phyloP scores from a whole-genome alignment of 2,888 invertebrate species.

The Nomada flava region DNA sequence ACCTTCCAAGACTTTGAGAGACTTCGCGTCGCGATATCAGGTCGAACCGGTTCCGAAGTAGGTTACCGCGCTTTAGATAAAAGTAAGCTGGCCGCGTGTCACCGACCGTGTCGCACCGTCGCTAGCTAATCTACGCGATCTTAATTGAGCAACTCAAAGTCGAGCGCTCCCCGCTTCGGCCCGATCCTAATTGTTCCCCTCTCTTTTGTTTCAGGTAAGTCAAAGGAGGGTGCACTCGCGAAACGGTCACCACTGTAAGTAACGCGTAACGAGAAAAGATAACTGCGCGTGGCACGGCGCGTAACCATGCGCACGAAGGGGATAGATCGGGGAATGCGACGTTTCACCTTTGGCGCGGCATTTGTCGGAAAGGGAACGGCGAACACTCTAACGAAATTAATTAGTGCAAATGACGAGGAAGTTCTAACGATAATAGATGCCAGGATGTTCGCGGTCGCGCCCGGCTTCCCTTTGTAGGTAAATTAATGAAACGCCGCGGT shows the following conservation, averaged over 20 bases:
- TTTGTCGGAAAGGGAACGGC: neutral
- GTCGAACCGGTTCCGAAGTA: neutral
- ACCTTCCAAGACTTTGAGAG: too few relatives aligned
- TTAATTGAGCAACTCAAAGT: neutral
- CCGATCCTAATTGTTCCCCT: neutral
- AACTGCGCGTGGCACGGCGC: neutral
- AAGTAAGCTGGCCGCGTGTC: too few relatives aligned
- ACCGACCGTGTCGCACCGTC: too few relatives aligned
- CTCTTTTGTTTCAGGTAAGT: constrained; percentile 33
- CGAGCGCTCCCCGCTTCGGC: neutral
- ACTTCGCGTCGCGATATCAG: neutral
- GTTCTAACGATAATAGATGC: constrained; percentile 27
- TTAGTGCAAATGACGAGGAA: constrained; percentile 28
- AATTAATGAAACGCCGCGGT: constrained; percentile 44
- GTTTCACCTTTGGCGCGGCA: neutral
- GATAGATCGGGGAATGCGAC: neutral
- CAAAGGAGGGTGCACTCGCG: neutral
- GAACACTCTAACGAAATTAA: constrained; percentile 25
- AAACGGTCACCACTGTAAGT: constrained; percentile 1
- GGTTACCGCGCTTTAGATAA: too few relatives aligned
- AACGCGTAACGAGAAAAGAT: neutral
- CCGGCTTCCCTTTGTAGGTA: constrained; percentile 27
- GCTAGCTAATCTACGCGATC: too few relatives aligned
- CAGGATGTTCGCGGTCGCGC: constrained; percentile 10
- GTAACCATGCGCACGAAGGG: too few relatives aligned